phyloP scores from a whole-genome alignment of 2,888 invertebrate genomes.

The Nomada ruficornis region DNA sequence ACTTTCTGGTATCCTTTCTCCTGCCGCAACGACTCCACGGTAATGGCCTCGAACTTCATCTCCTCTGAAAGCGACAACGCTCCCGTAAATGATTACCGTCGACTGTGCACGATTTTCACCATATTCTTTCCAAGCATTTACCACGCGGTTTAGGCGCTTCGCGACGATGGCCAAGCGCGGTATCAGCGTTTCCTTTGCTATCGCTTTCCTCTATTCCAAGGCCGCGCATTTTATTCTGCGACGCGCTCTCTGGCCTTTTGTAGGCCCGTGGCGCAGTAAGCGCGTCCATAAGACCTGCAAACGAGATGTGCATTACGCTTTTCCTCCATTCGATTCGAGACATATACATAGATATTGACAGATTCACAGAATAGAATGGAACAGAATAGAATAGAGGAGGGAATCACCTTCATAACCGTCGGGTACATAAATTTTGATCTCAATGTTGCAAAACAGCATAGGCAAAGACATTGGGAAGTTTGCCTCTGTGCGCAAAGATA shows the following conservation, averaged over 20 bases:
- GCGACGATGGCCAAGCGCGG: slow-evolving; percentile 75
- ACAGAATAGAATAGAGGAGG: no score
- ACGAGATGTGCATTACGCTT: not conserved
- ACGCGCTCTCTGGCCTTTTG: slow-evolving; percentile 77
- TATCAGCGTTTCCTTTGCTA: slow-evolving; percentile 83
- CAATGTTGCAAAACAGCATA: slow-evolving; percentile 99
- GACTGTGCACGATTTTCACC: no score
- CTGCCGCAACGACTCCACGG: slow-evolving; percentile 92
- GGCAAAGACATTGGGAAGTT: slow-evolving; percentile 99
- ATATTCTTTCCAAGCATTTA: not conserved
- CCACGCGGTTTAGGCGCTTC: slow-evolving; percentile 81
- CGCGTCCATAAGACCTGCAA: slow-evolving; percentile 97
- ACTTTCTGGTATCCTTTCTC: slow-evolving; percentile 97
- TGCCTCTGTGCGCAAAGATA: slow-evolving; percentile 98
- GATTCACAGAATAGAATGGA: no score
- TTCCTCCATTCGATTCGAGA: not conserved
- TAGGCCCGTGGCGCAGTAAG: slow-evolving; percentile 95
- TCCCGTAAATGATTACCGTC: no score
- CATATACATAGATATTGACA: no score
- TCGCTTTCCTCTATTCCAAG: slow-evolving; percentile 95
- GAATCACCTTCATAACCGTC: slow-evolving; percentile 96
- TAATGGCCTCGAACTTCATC: slow-evolving; percentile 95
- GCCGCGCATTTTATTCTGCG: slow-evolving; percentile 95
- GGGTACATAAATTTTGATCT: slow-evolving; percentile 99
- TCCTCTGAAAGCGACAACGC: slow-evolving; percentile 73